These are phyloP conservation scores for Shinisaurus crocodilurus DNA, from an alignment of 2,113 vertebrate species.

Conservation along the genomic window DNA sequence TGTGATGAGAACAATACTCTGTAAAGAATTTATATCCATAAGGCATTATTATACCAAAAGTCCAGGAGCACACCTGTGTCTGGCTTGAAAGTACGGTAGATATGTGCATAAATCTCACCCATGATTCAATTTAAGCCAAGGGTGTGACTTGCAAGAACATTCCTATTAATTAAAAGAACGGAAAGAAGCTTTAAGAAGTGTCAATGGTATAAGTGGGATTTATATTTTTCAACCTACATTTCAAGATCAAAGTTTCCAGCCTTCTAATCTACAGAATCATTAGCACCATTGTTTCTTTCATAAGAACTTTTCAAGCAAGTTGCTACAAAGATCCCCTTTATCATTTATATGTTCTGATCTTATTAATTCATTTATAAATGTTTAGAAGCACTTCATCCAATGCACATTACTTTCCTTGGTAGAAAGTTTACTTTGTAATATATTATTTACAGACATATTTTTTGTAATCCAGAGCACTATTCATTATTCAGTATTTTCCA, in stretches of 20 bases:
- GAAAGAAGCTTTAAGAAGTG: conserved; percentile 6
- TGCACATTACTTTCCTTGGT: neutral
- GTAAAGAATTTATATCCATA: neutral
- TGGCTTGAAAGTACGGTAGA: neutral
- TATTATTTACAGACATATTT: conserved; percentile 34
- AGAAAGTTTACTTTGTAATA: conserved; percentile 11
- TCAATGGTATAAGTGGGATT: neutral
- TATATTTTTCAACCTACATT: conserved; percentile 19
- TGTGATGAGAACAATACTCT: neutral
- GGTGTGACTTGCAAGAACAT: neutral
- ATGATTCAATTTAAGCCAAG: neutral
- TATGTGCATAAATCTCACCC: neutral
- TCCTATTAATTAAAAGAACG: conserved; percentile 19
- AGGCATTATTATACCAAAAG: neutral
- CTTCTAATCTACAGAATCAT: conserved; percentile 14
- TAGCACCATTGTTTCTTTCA: conserved; percentile 17
- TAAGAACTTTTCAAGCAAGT: neutral
- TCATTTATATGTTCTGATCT: neutral
- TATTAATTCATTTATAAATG: conserved; percentile 36
- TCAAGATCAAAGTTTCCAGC: conserved; percentile 10
- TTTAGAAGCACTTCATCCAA: neutral
- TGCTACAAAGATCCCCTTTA: neutral
- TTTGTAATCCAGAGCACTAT: neutral
- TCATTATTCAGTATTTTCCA: conserved; percentile 33
- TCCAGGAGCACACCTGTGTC: neutral